Percentiles rank a stretch among this genome's conserved stretches.
Evolutionary conservation across 2,797 vertebrate genomes (phyloP).

Genomic region (Cossypha polioptera): DNA sequence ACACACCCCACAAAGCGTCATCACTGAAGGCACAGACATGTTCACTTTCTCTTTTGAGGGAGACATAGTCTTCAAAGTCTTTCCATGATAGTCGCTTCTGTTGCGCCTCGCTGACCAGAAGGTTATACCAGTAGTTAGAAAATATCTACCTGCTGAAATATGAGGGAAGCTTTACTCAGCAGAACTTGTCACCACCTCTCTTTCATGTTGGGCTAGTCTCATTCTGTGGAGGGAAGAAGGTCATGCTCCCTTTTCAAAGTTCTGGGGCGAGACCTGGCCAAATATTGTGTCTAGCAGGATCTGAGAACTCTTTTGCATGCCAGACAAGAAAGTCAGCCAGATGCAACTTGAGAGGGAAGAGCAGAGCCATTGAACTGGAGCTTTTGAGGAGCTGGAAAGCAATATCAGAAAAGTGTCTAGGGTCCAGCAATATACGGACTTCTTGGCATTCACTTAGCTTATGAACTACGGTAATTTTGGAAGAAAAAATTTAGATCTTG

Average conservation of each 20-base stretch:
- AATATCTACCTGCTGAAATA: background rate
- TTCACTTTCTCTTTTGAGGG: background rate
- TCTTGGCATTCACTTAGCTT: background rate
- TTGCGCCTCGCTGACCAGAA: background rate
- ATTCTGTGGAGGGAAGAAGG: background rate
- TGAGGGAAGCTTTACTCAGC: background rate
- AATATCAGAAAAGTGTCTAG: background rate
- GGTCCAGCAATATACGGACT: background rate
- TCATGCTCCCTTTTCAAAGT: background rate
- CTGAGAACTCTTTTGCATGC: background rate
- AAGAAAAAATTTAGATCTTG: background rate
- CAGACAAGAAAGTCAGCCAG: background rate
- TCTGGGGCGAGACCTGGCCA: background rate
- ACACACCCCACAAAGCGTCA: background rate
- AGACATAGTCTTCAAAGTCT: background rate
- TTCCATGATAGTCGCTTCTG: background rate
- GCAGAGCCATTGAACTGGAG: background rate
- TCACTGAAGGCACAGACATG: accelerated
- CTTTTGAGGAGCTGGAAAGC: background rate
- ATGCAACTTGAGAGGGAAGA: background rate
- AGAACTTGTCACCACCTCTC: background rate
- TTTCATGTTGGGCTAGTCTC: background rate
- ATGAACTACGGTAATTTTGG: background rate
- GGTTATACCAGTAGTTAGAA: background rate
- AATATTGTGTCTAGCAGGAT: background rate